A percentile compares a stretch with the other conserved stretches of the same genome.
Evolutionary conservation across 53 echinoderm and acorn worm species (phyloP).

Genomic region (Paelopatides confundens): DNA sequence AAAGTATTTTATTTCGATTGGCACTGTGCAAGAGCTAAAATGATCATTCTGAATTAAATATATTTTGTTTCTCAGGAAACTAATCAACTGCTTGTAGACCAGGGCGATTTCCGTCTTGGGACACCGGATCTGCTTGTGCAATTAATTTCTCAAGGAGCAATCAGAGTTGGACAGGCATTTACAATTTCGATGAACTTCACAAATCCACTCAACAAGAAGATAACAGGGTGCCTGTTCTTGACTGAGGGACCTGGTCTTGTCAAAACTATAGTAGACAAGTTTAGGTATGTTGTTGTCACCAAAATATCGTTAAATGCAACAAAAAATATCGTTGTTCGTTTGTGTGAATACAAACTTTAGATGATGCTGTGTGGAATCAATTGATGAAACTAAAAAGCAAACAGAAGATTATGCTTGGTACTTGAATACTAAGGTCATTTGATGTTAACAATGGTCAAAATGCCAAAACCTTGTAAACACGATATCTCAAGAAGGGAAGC

Average conservation of each 20-base stretch:
- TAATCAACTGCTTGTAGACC: constrained; percentile 60
- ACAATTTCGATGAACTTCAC: constrained; percentile 63
- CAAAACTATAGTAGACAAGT: constrained; percentile 57
- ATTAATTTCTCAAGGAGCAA: constrained; percentile 26
- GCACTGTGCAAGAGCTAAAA: no score
- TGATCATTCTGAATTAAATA: no score
- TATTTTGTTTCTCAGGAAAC: constrained; percentile 61
- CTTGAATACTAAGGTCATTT: no score
- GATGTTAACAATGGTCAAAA: no score
- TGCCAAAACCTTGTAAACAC: no score
- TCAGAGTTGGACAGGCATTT: constrained; percentile 27
- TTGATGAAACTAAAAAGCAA: no score
- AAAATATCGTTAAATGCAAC: not conserved
- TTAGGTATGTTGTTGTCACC: constrained; percentile 26
- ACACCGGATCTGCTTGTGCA: constrained; percentile 79
- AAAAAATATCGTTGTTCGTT: no score
- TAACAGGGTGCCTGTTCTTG: constrained; percentile 69
- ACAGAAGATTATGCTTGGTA: no score
- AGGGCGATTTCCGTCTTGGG: constrained; percentile 83
- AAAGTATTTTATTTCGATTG: no score
- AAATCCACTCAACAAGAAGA: constrained; percentile 65
- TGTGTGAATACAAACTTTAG: no score
- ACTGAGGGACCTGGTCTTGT: constrained; percentile 75
- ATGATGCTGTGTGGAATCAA: no score
- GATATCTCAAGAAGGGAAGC: no score